Evolutionary conservation across 2,113 vertebrate species (phyloP), one percentile per base, ranked within the genome.

Genomic region (Cyprinodon variegatus): DNA sequence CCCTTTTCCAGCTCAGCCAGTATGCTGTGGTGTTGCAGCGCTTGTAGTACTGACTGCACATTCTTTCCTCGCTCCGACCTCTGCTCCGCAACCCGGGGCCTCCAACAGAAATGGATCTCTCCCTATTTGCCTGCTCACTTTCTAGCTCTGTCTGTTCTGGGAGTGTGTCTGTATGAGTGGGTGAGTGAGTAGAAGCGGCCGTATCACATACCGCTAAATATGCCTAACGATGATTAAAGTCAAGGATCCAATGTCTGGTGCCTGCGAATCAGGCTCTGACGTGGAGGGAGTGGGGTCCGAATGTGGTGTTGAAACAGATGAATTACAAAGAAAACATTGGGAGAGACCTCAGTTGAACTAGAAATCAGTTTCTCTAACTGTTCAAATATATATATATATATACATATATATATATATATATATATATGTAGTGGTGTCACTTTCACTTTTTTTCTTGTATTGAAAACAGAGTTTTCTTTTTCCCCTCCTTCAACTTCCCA

Each of bases 141-240:
- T 89, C 88, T 89, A 20, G 88, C 86, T 86, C 75, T 78, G 69
- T 63, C 22, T 38, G 67, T 53, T 70, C 45, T 50, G 69, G 68
- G 75, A 78, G 78, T 83, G 85, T 67, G 82, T 90, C 72, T 86
- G 78, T 70, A 74, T 84, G 85, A 84, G 86, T 85, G 89, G 75
- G 88, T 89, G 88, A 79, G 90, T 83, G 91, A 89, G 88, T 67
- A 76, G 72, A 70, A 83, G 89, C 77, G 66, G 81, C 9, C 70
- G 89, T 93, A 91, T 92, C 88, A 89, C 91, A 86, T 92, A 83
- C 87, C 86, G 86, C 90, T 93, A 93, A 92, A 93, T 92, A 90
- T 91, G 90, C 92, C 91, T 87, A 91, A 89, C 85, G 87, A 90
- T 92, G 92, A 93, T 92, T 92, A 92, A 92, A 92, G 92, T 90